Base-by-base conservation (phyloP, 2,797 vertebrate genomes). In the Echiichthys vipera region DNA sequence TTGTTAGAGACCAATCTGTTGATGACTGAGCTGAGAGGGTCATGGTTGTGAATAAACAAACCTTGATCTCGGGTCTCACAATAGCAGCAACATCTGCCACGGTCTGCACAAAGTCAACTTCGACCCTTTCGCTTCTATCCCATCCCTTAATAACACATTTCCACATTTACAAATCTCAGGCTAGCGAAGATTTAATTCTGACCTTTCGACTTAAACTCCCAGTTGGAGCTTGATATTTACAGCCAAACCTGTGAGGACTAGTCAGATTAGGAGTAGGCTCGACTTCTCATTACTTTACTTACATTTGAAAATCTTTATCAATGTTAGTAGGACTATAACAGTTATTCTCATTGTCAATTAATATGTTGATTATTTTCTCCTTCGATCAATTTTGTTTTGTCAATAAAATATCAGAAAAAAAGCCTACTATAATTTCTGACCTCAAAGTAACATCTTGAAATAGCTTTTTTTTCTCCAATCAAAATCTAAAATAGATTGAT, bases 171-270 rank as follows among this genome's bases (percentile, higher is more conserved):
- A 74, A 74, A 84, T 65, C 49, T 72, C 37, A n/a, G n/a, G 13
- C 42, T 22, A 34, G 45, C 7, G 11, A 58, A 25, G 54, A 63
- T 77, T 74, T 75, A 37, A 77, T 59, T 82, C 29, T 84, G 74
- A 84, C 62, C 75, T 81, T 84, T 82, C 13, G 62, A 83, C 69
- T 72, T 79, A 36, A 83, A 74, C 51, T 75, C 66, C 77, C 75
- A 42, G 63, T 54, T 70, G 74, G 54, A 78, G 47, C 20, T 68
- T 75, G 77, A 67, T 78, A 84, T 87, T 81, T 78, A 55, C 64
- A 68, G 66, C 32, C 49, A 80, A 77, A 84, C 50, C 72, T 53
- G 53, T 18, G 7, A 46, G 45, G 65, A 50, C 22, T 8, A 8
- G 49, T 77, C 34, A 68, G 63, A 56, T 12, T 45, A 55, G 46